phyloP scores from a whole-genome alignment of 2,888 invertebrate species.

The Metellina segmentata region DNA sequence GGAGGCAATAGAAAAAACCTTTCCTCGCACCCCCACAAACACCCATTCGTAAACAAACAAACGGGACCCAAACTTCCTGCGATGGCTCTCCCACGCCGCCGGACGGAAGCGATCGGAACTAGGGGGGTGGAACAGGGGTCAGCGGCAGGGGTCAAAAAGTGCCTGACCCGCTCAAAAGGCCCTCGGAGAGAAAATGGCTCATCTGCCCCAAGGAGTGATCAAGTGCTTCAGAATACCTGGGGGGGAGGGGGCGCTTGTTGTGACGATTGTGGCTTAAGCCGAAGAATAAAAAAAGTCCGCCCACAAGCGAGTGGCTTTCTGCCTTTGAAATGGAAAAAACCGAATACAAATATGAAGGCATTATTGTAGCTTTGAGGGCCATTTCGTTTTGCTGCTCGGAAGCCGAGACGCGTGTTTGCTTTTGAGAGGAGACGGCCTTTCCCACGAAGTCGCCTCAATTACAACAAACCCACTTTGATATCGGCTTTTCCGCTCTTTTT shows the following conservation, averaged over 20 bases:
- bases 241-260: conserved; percentile 23
- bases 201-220: conserved; percentile 26
- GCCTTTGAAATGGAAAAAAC: conserved; percentile 37
- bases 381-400: not conserved
- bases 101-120: not conserved
- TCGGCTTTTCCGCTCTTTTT: not conserved
- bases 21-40: conserved; percentile 35
- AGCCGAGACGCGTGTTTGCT: not conserved
- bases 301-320: conserved; percentile 39
- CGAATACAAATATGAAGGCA: conserved; percentile 51
- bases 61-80: conserved; percentile 55
- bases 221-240: conserved; percentile 47
- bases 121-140: conserved; percentile 31
- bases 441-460: not conserved
- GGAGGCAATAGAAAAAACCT: conserved; percentile 6
- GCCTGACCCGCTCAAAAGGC: conserved; percentile 67
- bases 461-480: not conserved
- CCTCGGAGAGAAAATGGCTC: conserved; percentile 7
- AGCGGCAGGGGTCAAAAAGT: conserved; percentile 66
- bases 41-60: conserved; percentile 64
- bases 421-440: conserved; percentile 1
- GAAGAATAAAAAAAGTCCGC: conserved; percentile 41
- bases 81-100: conserved; percentile 59
- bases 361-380: conserved; percentile 15
- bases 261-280: conserved; percentile 52